Conservation (phyloP, 2,888 invertebrate species). For the Eugnorisma glareosa region DNA sequence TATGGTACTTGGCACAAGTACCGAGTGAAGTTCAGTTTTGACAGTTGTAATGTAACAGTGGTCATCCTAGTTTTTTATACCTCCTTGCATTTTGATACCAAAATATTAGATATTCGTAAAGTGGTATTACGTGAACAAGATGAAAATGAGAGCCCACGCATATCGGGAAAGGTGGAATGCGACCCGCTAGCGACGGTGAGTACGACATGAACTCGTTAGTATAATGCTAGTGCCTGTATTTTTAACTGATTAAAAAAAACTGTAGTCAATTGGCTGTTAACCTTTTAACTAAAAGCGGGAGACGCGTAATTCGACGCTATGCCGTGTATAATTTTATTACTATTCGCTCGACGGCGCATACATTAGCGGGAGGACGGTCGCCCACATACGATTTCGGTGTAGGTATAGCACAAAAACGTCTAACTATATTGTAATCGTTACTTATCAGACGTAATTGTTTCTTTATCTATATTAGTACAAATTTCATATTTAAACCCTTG, state of each 20-base stretch:
- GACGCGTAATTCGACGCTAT: constrained; percentile 90
- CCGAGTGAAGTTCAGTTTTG: constrained; percentile 89
- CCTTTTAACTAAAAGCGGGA: constrained; percentile 91
- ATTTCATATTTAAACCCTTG: constrained; percentile 87
- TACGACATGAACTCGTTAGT: constrained; percentile 74
- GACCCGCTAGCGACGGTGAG: constrained; percentile 89
- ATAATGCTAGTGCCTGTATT: constrained; percentile 85
- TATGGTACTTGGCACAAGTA: constrained; percentile 88
- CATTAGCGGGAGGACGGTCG: constrained; percentile 75
- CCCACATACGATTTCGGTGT: constrained; percentile 76
- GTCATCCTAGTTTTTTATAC: constrained; percentile 89
- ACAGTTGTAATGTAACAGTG: constrained; percentile 89
- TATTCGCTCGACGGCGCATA: constrained; percentile 85
- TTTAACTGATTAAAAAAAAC: constrained; percentile 91
- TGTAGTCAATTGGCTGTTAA: constrained; percentile 91
- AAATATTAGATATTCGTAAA: constrained; percentile 90
- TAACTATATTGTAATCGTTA: constrained; percentile 80
- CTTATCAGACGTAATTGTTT: constrained; percentile 86
- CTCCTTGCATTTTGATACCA: constrained; percentile 90
- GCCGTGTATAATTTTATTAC: constrained; percentile 90
- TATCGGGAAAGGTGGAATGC: constrained; percentile 89
- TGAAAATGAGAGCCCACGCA: constrained; percentile 90
- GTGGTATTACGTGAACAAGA: constrained; percentile 90
- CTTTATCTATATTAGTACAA: constrained; percentile 86
- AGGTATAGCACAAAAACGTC: constrained; percentile 74